Evolutionary conservation across 2,888 invertebrate genomes (phyloP).

Genomic region (Cerceris rybyensis): DNA sequence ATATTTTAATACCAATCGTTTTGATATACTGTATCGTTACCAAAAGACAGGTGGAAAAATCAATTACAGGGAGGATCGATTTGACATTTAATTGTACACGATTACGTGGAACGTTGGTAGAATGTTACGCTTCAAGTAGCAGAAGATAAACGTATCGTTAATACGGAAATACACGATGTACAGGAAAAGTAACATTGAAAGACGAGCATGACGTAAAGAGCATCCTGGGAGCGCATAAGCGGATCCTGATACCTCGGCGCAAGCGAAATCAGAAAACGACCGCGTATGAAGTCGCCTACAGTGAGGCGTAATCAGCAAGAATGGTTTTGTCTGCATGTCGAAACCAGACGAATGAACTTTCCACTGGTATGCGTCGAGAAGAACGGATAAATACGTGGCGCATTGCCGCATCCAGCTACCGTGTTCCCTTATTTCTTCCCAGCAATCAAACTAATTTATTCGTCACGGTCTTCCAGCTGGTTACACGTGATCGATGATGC

Average conservation of each 20-base stretch:
- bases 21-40: neutral
- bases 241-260: slow-evolving; percentile 18
- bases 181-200: slow-evolving; percentile 19
- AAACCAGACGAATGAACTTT: slow-evolving; percentile 43
- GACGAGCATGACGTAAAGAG: slow-evolving; percentile 15
- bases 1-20: too few relatives aligned
- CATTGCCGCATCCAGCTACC: slow-evolving; percentile 14
- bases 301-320: slow-evolving; percentile 31
- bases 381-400: slow-evolving; percentile 32
- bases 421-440: neutral
- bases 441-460: neutral
- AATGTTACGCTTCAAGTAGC: slow-evolving; percentile 50
- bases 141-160: slow-evolving; percentile 1
- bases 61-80: slow-evolving; percentile 26
- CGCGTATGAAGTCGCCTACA: slow-evolving; percentile 26
- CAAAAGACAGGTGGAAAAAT: slow-evolving; percentile 1
- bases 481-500: neutral
- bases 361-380: slow-evolving; percentile 42
- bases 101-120: slow-evolving; percentile 48
- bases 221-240: slow-evolving; percentile 17
- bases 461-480: neutral
- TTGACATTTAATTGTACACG: neutral
- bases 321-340: slow-evolving; percentile 22
- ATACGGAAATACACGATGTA: slow-evolving; percentile 1
- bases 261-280: slow-evolving; percentile 22